These are phyloP conservation scores for Protodeltote pygarga DNA, from an alignment of 2,888 invertebrate genomes.

Conservation along the genomic window DNA sequence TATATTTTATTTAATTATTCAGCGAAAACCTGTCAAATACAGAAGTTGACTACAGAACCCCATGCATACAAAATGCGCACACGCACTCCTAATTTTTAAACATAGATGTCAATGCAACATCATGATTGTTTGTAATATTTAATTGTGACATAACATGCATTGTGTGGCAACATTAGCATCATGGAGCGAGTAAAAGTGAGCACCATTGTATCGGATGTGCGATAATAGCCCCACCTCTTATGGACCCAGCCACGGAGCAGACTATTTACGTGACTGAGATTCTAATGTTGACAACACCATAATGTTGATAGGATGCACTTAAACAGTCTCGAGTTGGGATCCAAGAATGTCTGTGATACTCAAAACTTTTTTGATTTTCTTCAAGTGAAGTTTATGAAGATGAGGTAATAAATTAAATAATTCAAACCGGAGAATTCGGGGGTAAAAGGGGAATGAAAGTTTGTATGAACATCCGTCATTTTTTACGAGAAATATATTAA, in stretches of 20 bases:
- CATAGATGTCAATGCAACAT: conserved; percentile 18
- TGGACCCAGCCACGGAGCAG: conserved; percentile 54
- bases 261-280: conserved; percentile 53
- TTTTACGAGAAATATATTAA: too few relatives aligned
- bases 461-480: too few relatives aligned
- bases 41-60: too few relatives aligned
- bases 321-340: neutral
- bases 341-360: neutral
- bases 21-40: too few relatives aligned
- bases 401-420: too few relatives aligned
- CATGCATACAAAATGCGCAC: neutral
- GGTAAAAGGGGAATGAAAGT: too few relatives aligned
- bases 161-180: conserved; percentile 61
- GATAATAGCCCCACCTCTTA: conserved; percentile 62
- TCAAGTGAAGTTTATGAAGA: too few relatives aligned
- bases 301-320: neutral
- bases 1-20: too few relatives aligned
- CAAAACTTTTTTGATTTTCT: neutral
- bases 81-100: neutral
- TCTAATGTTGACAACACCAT: conserved; percentile 26
- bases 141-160: conserved; percentile 67
- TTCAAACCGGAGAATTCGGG: too few relatives aligned
- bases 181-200: conserved; percentile 73
- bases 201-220: conserved; percentile 63
- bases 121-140: conserved; percentile 43